Conservation (phyloP, 1,140 invertebrate species). For the Dendroctonus valens region DNA sequence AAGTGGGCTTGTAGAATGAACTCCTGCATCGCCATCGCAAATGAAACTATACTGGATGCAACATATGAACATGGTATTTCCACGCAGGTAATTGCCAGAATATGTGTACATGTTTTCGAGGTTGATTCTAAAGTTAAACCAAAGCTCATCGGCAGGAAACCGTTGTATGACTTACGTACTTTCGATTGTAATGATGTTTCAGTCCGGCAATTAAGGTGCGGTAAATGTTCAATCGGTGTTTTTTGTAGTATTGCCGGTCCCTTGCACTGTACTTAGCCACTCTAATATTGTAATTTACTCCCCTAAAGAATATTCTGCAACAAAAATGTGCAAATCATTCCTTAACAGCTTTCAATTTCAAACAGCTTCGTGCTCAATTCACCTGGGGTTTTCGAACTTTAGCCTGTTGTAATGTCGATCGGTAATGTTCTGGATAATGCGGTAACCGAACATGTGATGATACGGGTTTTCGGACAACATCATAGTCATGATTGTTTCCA, state of each 20-base stretch:
- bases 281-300: constrained; percentile 21
- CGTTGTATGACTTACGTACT: neutral
- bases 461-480: constrained; percentile 51
- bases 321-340: neutral
- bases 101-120: constrained; percentile 56
- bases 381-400: constrained; percentile 54
- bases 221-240: constrained; percentile 9
- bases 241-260: constrained; percentile 20
- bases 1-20: constrained; percentile 48
- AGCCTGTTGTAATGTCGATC: constrained; percentile 55
- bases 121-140: constrained; percentile 44
- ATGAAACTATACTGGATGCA: constrained; percentile 56
- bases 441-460: constrained; percentile 55
- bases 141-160: neutral
- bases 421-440: constrained; percentile 56
- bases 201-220: constrained; percentile 12
- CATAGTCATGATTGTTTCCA: constrained; percentile 53
- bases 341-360: neutral
- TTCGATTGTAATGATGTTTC: constrained; percentile 14
- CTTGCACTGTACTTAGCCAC: constrained; percentile 17
- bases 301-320: constrained; percentile 26
- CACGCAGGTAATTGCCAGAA: constrained; percentile 54
- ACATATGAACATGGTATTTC: constrained; percentile 61
- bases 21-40: constrained; percentile 59
- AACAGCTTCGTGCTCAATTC: neutral